A percentile compares a stretch with the other conserved stretches of the same genome.
Conservation (phyloP, 2,888 invertebrate species). For the Plemyria rubiginata region DNA sequence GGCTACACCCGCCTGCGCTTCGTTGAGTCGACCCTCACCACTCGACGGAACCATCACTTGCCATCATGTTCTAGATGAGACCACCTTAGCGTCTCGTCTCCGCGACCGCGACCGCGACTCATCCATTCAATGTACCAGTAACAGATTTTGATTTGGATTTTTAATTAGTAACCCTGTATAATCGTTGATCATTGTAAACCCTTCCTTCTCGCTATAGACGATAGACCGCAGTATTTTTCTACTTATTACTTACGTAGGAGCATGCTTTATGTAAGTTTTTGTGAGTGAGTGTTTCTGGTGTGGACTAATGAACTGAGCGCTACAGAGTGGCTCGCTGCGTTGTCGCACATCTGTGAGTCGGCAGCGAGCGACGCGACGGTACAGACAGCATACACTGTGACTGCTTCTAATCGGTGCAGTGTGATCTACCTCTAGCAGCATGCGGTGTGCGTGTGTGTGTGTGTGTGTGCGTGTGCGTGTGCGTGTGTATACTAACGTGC, state of each 20-base stretch:
- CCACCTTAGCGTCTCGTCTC: neutral
- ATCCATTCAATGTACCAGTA: slow-evolving; percentile 20
- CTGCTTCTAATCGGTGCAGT: no score
- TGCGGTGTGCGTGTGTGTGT: slow-evolving; percentile 15
- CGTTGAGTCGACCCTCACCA: no score
- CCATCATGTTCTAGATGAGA: neutral
- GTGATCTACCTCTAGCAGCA: neutral
- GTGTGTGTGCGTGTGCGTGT: slow-evolving; percentile 25
- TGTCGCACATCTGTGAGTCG: no score
- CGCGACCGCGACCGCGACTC: neutral
- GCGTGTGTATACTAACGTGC: slow-evolving; percentile 30
- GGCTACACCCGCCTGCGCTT: no score
- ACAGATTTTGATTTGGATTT: slow-evolving; percentile 9
- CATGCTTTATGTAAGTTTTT: slow-evolving; percentile 27
- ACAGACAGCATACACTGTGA: no score
- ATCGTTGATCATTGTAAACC: neutral
- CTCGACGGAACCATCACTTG: no score
- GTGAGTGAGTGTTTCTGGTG: slow-evolving; percentile 16
- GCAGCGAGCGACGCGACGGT: no score
- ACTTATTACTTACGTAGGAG: slow-evolving; percentile 6
- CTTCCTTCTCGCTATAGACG: neutral
- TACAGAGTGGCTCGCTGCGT: slow-evolving; percentile 5
- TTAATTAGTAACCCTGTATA: neutral
- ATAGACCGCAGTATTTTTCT: slow-evolving; percentile 1
- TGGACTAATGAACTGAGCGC: slow-evolving; percentile 9